Evolutionary conservation across 2,113 vertebrate genomes (phyloP), one percentile per base, ranked within the genome.

Genomic region (Hippopotamus amphibius): DNA sequence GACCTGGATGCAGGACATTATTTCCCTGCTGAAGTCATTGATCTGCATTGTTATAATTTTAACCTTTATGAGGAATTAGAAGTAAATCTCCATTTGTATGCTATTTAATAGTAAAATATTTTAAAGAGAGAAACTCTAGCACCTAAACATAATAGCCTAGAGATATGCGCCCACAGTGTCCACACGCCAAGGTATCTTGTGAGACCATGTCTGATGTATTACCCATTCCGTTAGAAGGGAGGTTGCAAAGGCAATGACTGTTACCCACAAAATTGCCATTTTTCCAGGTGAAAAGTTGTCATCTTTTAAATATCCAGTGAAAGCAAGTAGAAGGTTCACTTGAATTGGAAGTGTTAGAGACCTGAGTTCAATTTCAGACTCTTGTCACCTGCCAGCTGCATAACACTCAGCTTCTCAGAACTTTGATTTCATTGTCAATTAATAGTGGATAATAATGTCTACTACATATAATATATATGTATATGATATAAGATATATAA

Each of bases 331-430:
- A 91, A 81, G 3, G 0, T 57, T 97, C 24, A 53, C 21, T 50
- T 86, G 65, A 79, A 65, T 76, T 87, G 86, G 68, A 12, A 79
- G 21, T 91, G 13, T 93, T 59, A 93, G 77, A 94, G 61, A 57
- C 12, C 72, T 4, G 14, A 69, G 48, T 93, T 97, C 68, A 82
- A 3, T 65, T 79, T 50, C 28, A 66, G 50, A 81, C 10, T 72
- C 22, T 46, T 30, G 46, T 71, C 10, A 16, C 33, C 21, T 93
- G 3, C 93, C 33, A 48, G 15, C 16, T 77, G 2, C 43, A 28
- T 59, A 77, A 48, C 9, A 46, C 17, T 41, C 9, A 80, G 46
- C 77, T 94, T 94, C 46, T 85, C 57, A 93, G 57, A 82, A 77
- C 37, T 84, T 83, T 81, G 59, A 46, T 76, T 88, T 88, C 17